These are phyloP conservation scores for Yoshiicerus persimilis DNA, from an alignment of 1,140 invertebrate species.

Conservation along the genomic window DNA sequence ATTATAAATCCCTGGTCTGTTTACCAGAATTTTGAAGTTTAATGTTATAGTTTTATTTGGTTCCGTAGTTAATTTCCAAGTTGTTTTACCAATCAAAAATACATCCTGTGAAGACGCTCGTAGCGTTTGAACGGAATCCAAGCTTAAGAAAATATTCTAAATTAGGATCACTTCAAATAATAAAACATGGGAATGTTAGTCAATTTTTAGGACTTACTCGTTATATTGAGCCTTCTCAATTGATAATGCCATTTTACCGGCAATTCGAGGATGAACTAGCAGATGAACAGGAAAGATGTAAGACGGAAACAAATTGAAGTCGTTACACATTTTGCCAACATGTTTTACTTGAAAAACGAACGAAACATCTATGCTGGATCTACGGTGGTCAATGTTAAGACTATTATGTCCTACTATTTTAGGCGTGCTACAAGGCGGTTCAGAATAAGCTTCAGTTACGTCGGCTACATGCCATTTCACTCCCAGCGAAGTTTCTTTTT, in stretches of 20 bases:
- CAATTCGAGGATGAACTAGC: not conserved
- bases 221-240: not conserved
- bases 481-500: not conserved
- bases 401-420: not conserved
- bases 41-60: slow-evolving; percentile 14
- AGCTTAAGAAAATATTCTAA: not conserved
- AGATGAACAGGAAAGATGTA: not conserved
- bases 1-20: slow-evolving; percentile 44
- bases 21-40: slow-evolving; percentile 28
- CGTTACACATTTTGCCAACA: not conserved
- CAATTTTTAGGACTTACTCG: not conserved
- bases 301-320: not conserved
- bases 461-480: not conserved
- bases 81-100: slow-evolving; percentile 41
- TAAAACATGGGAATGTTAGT: not conserved
- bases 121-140: not conserved
- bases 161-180: not conserved
- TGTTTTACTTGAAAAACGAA: slow-evolving; percentile 35
- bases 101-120: slow-evolving; percentile 24
- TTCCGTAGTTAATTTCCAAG: slow-evolving; percentile 35
- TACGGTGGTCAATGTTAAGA: not conserved
- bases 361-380: not conserved
- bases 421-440: not conserved
- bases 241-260: not conserved
- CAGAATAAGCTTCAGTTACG: not conserved